Percentiles rank a stretch among this genome's conserved stretches.
Evolutionary conservation across 1,140 invertebrate genomes (phyloP).

Genomic region (Drosophila sulfurigaster): DNA sequence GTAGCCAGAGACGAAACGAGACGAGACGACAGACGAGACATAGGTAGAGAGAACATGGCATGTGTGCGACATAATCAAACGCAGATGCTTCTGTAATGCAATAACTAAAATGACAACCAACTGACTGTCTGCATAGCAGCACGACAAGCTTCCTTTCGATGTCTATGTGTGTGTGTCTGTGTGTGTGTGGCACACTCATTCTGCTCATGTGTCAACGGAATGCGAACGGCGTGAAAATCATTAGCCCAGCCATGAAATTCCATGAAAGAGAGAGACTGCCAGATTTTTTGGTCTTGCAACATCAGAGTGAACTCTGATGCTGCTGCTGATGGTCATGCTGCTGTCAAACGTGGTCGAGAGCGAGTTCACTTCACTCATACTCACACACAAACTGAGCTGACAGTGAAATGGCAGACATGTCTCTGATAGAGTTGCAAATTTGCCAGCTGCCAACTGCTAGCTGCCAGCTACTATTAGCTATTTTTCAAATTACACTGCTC

Average conservation of each 20-base stretch:
- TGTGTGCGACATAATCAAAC: slow-evolving; percentile 73
- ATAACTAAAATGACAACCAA: slow-evolving; percentile 80
- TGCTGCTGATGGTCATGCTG: slow-evolving; percentile 1
- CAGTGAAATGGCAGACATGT: slow-evolving; percentile 30
- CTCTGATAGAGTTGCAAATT: slow-evolving; percentile 4
- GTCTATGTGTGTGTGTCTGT: not conserved
- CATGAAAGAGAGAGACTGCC: slow-evolving; percentile 66
- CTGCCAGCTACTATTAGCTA: not conserved
- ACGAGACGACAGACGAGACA: slow-evolving; percentile 5
- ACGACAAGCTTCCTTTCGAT: not conserved
- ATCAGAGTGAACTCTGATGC: slow-evolving; percentile 39
- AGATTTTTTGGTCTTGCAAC: slow-evolving; percentile 66
- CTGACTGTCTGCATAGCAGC: slow-evolving; percentile 42
- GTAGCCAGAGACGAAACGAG: slow-evolving; percentile 22
- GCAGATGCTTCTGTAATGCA: slow-evolving; percentile 76
- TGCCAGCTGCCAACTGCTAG: not conserved
- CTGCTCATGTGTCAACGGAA: slow-evolving; percentile 67
- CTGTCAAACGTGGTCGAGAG: slow-evolving; percentile 40
- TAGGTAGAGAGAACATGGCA: slow-evolving; percentile 62
- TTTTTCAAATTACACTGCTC: slow-evolving; percentile 1
- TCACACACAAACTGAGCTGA: slow-evolving; percentile 19
- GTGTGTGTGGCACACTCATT: slow-evolving; percentile 14
- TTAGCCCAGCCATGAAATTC: slow-evolving; percentile 69
- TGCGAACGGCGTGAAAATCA: slow-evolving; percentile 73
- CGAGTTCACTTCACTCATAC: slow-evolving; percentile 3